Evolutionary conservation across 1,140 invertebrate genomes (phyloP).

Genomic region (Cyphomyrmex costatus): DNA sequence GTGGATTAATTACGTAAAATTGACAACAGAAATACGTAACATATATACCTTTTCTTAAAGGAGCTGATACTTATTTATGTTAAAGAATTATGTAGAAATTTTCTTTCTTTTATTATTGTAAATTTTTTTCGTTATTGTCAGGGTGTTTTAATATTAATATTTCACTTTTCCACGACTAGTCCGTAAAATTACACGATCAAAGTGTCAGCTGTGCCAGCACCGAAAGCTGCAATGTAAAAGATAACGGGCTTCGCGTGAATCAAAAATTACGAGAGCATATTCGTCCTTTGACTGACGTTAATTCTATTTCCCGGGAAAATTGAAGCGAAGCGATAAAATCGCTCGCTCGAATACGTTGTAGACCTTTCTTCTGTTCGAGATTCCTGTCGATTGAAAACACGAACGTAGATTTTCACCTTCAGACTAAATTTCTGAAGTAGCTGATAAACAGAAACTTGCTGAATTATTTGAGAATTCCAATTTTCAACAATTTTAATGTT

Average conservation of each 20-base stretch:
- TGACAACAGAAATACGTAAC: neutral
- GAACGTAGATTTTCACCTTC: constrained; percentile 42
- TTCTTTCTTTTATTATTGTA: constrained; percentile 12
- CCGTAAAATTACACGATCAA: constrained; percentile 63
- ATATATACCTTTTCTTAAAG: neutral
- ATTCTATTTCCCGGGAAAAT: constrained; percentile 72
- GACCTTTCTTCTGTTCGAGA: constrained; percentile 32
- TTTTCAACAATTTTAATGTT: neutral
- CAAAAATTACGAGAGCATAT: constrained; percentile 68
- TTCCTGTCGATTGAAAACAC: constrained; percentile 42
- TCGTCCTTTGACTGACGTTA: constrained; percentile 71
- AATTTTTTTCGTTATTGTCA: constrained; percentile 42
- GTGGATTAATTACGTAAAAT: neutral
- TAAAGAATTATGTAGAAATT: neutral
- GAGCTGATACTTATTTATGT: neutral
- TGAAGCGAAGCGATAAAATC: constrained; percentile 70
- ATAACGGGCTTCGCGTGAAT: constrained; percentile 64
- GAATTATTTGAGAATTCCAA: neutral
- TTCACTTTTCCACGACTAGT: constrained; percentile 37
- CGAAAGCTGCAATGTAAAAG: constrained; percentile 59
- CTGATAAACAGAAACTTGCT: no score
- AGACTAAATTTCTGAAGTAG: neutral
- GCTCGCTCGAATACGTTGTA: constrained; percentile 51
- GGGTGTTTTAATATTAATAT: constrained; percentile 58
- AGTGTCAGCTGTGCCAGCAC: constrained; percentile 55